These are phyloP conservation scores for Megaleporinus macrocephalus DNA, from an alignment of 2,113 vertebrate species.

Conservation along the genomic window DNA sequence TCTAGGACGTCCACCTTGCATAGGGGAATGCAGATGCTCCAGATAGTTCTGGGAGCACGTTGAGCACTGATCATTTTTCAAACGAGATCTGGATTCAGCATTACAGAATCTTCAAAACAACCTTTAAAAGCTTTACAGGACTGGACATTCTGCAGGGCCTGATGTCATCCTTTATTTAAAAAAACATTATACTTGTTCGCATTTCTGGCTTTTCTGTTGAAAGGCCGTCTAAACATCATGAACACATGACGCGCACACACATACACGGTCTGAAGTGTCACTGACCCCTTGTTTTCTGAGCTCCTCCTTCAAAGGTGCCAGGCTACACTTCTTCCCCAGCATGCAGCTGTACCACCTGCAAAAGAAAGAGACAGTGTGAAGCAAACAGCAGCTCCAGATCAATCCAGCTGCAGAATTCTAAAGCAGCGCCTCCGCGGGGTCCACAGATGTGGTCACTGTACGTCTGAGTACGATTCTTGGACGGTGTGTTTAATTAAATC, in stretches of 20 bases:
- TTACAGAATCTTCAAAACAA: no score
- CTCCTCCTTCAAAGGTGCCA: conserved; percentile 95
- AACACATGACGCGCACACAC: background rate
- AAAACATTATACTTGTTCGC: no score
- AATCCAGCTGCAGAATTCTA: conserved; percentile 43
- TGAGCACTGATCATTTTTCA: no score
- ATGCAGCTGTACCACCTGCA: conserved; percentile 99
- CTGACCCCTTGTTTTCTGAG: conserved; percentile 94
- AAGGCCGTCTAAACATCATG: no score
- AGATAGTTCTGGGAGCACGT: no score
- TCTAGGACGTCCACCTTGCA: no score
- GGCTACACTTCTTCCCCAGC: conserved; percentile 98
- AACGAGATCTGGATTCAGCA: no score
- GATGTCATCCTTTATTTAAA: no score
- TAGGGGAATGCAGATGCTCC: no score
- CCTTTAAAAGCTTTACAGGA: no score
- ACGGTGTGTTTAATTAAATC: conserved; percentile 31
- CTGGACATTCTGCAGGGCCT: no score
- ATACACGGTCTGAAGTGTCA: conserved; percentile 40
- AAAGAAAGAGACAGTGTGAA: conserved; percentile 43
- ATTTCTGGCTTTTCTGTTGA: no score
- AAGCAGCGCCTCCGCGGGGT: background rate
- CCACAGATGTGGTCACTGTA: background rate
- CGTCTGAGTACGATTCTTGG: conserved; percentile 16
- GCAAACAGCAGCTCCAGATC: conserved; percentile 49